These are phyloP conservation scores for Bombycilla garrulus DNA, from an alignment of 2,113 vertebrate species.

Conservation along the genomic window DNA sequence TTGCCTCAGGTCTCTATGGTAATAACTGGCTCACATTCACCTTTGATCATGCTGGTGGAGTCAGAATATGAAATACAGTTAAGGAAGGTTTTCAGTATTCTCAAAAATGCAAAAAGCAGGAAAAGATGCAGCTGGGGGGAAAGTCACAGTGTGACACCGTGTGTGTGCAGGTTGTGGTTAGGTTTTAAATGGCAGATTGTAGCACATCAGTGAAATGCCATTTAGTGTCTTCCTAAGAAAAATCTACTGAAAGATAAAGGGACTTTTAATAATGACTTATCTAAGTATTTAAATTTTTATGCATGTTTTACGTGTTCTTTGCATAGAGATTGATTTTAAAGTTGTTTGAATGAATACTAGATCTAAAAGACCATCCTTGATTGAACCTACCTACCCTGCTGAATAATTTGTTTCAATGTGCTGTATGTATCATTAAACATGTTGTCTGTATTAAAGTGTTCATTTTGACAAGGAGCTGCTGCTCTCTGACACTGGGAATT, in stretches of 20 bases:
- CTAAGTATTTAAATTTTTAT: neutral
- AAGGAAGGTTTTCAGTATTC: neutral
- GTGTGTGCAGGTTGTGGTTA: neutral
- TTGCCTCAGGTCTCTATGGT: conserved; percentile 85
- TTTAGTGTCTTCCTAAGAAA: neutral
- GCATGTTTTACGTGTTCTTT: neutral
- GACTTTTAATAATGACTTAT: neutral
- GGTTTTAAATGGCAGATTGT: neutral
- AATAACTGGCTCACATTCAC: neutral
- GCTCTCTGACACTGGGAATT: neutral
- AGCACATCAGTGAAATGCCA: fast-evolving
- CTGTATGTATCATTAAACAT: neutral
- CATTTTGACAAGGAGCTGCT: neutral
- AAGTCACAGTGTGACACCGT: neutral
- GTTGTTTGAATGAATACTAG: neutral
- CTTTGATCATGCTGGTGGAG: neutral
- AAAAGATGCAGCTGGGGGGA: neutral
- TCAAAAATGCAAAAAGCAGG: neutral
- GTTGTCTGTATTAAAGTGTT: neutral
- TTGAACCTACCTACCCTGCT: neutral
- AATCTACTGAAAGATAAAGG: neutral
- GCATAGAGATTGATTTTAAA: neutral
- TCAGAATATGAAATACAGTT: neutral
- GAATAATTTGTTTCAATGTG: neutral
- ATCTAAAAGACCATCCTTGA: neutral